A percentile compares a stretch with the other conserved stretches of the same genome.
Evolutionary conservation across 2,797 vertebrate species (phyloP).

Genomic region (Arnoldichthys spilopterus): DNA sequence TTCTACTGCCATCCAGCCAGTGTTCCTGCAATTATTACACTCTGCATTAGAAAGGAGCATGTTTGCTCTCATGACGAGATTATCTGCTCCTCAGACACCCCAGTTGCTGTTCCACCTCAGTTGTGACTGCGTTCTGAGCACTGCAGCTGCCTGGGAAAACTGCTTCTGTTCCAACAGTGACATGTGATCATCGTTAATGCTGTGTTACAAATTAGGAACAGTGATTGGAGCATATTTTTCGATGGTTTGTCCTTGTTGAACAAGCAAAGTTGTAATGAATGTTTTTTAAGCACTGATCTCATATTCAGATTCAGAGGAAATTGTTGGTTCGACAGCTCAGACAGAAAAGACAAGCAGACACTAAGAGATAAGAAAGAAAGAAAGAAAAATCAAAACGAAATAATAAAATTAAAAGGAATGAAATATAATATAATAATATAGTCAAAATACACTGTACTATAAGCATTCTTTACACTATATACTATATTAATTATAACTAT

Average conservation of each 20-base stretch:
- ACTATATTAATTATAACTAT: no score
- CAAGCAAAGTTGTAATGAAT: neutral
- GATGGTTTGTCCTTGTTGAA: neutral
- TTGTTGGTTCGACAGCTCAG: no score
- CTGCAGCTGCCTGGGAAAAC: neutral
- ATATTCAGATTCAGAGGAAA: no score
- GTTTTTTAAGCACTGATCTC: no score
- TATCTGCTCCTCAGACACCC: neutral
- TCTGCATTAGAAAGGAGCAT: neutral
- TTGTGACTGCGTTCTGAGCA: neutral
- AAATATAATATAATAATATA: no score
- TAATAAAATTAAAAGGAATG: no score
- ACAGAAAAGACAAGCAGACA: no score
- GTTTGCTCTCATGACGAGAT: neutral
- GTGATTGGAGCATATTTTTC: no score
- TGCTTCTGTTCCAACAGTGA: constrained; percentile 3
- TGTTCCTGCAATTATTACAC: neutral
- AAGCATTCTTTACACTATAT: no score
- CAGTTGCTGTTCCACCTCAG: neutral
- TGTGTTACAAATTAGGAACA: neutral
- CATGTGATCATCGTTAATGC: neutral
- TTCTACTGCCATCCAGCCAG: neutral
- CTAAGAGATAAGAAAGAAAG: no score
- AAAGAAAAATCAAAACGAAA: no score
- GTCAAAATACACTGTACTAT: no score